phyloP scores from a whole-genome alignment of 2,888 invertebrate species.

The Xestoiulus laeticollis region DNA sequence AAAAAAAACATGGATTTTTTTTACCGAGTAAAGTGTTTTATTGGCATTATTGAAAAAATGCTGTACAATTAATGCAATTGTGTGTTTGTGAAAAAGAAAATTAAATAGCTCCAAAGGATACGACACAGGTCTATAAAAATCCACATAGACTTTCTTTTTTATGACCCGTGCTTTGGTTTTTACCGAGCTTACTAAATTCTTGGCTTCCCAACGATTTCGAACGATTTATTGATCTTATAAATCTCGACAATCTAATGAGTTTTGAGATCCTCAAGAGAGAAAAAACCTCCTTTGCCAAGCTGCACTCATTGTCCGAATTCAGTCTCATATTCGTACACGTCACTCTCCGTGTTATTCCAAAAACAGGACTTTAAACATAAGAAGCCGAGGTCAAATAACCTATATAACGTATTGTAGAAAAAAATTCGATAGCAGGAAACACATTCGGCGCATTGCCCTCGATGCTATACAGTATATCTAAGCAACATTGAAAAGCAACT shows the following conservation, averaged over 20 bases:
- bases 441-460: neutral
- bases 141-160: neutral
- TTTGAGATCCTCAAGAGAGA: neutral
- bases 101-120: neutral
- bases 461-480: neutral
- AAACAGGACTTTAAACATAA: neutral
- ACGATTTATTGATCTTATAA: neutral
- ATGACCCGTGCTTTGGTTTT: neutral
- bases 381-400: slow-evolving; percentile 7
- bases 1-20: no score
- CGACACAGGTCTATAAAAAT: neutral
- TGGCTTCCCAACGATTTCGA: neutral
- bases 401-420: neutral
- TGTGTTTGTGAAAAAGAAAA: neutral
- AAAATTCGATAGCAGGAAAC: slow-evolving; percentile 14
- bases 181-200: neutral
- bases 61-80: neutral
- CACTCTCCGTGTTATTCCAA: neutral
- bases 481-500: neutral
- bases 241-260: slow-evolving; percentile 8
- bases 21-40: no score
- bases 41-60: neutral
- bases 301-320: neutral
- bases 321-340: neutral
- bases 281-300: neutral